Percentiles rank a stretch among this genome's conserved stretches.
Conservation (phyloP, 2,888 invertebrate genomes). For the Villa cingulata region DNA sequence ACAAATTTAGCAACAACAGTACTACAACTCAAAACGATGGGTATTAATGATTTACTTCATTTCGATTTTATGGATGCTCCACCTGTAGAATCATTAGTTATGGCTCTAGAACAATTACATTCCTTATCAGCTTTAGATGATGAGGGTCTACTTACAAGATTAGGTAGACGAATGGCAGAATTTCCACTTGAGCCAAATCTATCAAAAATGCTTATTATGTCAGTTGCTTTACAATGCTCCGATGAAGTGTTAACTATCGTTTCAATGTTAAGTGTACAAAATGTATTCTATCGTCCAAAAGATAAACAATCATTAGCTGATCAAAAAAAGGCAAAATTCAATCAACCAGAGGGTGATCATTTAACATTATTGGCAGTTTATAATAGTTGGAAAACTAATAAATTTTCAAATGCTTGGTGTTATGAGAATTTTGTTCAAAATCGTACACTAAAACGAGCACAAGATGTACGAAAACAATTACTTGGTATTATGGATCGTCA, state of each 20-base stretch:
- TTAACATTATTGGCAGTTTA: conserved; percentile 94
- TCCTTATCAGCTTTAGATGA: conserved; percentile 94
- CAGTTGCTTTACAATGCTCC: conserved; percentile 91
- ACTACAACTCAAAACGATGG: conserved; percentile 96
- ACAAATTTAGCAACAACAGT: conserved; percentile 93
- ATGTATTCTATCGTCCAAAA: conserved; percentile 91
- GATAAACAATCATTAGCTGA: conserved; percentile 95
- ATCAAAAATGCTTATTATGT: conserved; percentile 98
- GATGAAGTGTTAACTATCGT: conserved; percentile 98
- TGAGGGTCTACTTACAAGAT: conserved; percentile 70
- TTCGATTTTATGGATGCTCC: conserved; percentile 99
- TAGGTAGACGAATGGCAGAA: conserved; percentile 92
- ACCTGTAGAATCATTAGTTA: conserved; percentile 92
- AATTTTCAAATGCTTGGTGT: conserved; percentile 98
- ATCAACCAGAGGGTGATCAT: conserved; percentile 97
- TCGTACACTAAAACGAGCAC: conserved; percentile 87
- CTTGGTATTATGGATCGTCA: conserved; percentile 96
- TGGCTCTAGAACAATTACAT: conserved; percentile 94
- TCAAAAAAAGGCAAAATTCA: conserved; percentile 98
- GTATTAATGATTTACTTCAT: conserved; percentile 93
- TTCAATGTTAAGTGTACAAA: conserved; percentile 97
- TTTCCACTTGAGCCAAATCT: conserved; percentile 97
- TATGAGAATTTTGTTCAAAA: conserved; percentile 99
- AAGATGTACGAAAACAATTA: conserved; percentile 95
- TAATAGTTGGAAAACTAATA: conserved; percentile 98